Evolutionary conservation across 2,797 vertebrate genomes (phyloP).

Genomic region (Poeciliopsis gracilis): DNA sequence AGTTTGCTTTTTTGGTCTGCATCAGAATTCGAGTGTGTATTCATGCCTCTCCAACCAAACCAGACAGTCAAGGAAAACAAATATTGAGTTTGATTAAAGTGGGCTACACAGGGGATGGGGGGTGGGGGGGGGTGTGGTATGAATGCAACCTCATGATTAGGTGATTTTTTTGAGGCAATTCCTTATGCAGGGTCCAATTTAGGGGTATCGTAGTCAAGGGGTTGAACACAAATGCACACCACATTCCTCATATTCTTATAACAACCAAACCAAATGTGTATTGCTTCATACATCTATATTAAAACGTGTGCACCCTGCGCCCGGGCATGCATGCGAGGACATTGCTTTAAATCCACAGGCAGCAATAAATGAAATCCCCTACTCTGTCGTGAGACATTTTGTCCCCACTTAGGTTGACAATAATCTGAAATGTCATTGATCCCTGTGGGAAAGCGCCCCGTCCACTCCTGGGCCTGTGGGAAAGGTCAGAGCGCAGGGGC

Average conservation of each 20-base stretch:
- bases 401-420: slow-evolving; percentile 28
- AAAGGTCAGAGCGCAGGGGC: slow-evolving; percentile 51
- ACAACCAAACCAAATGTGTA: not conserved
- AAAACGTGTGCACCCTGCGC: not conserved
- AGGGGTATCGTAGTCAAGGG: not conserved
- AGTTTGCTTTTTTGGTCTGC: too few relatives aligned
- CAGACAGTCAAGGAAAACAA: too few relatives aligned
- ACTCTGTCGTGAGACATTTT: slow-evolving; percentile 27
- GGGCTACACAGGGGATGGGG: too few relatives aligned
- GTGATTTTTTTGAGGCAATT: not conserved
- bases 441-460: slow-evolving; percentile 28
- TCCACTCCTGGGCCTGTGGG: slow-evolving; percentile 4
- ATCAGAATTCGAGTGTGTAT: not conserved
- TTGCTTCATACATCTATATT: not conserved
- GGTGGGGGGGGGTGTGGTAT: too few relatives aligned
- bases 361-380: slow-evolving; percentile 21
- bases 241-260: not conserved
- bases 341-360: slow-evolving; percentile 11
- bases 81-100: too few relatives aligned
- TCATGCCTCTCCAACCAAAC: too few relatives aligned
- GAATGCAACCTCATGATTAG: not conserved
- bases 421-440: slow-evolving; percentile 51
- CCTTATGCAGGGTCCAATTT: not conserved
- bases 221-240: not conserved
- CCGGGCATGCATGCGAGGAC: not conserved